These are phyloP conservation scores for Nothura maculosa DNA, from an alignment of 2,797 vertebrate species.

Conservation along the genomic window DNA sequence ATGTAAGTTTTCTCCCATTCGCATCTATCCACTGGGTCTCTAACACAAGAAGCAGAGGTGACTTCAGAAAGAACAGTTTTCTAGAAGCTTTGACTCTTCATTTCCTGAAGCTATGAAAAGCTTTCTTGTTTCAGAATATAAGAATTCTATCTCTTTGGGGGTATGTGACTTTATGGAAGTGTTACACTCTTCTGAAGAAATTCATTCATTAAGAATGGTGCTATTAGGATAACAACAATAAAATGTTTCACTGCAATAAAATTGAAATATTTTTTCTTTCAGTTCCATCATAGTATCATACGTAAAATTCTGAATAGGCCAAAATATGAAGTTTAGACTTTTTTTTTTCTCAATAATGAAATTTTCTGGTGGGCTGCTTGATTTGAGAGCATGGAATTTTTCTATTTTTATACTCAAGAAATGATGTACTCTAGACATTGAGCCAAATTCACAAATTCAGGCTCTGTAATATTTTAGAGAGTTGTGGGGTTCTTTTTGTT, in stretches of 20 bases:
- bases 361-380: not conserved
- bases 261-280: not conserved
- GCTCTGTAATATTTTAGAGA: not conserved
- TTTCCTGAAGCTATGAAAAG: not conserved
- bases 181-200: not conserved
- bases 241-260: not conserved
- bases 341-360: not conserved
- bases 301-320: not conserved
- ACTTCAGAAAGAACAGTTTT: not conserved
- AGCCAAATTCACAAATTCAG: not conserved
- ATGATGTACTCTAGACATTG: not conserved
- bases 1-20: not conserved
- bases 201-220: fast-evolving
- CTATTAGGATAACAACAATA: not conserved
- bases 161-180: not conserved
- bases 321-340: not conserved
- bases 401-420: not conserved
- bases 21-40: not conserved
- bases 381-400: not conserved
- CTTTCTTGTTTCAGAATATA: not conserved
- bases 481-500: not conserved
- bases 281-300: not conserved
- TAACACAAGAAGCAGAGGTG: not conserved
- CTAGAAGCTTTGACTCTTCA: not conserved
- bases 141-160: not conserved